Percentiles rank a stretch among this genome's conserved stretches.
These are phyloP conservation scores for Phoronis australis DNA, from an alignment of 2,888 invertebrate species.

Conservation along the genomic window DNA sequence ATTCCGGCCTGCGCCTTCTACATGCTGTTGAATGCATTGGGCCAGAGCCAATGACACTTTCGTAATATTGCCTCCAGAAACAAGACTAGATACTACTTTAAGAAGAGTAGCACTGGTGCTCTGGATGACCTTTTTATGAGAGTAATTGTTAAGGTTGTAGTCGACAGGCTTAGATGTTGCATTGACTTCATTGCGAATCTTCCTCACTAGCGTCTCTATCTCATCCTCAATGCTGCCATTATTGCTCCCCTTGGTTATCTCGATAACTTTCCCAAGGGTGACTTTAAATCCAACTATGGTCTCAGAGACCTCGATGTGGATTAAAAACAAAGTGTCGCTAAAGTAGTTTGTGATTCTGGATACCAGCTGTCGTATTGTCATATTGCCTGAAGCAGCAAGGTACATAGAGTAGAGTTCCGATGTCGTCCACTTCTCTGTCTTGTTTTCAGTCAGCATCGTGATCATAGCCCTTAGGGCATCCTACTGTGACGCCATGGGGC, in stretches of 20 bases:
- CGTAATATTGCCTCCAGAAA: not conserved
- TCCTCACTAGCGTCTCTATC: conserved; percentile 1
- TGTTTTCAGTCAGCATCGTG: not conserved
- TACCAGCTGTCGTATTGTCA: not conserved
- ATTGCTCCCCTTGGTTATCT: not conserved
- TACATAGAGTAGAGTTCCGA: not conserved
- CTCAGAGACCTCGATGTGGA: not conserved
- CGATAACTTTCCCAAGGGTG: not conserved
- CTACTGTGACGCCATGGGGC: not conserved
- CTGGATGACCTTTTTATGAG: not conserved
- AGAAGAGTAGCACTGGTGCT: conserved; percentile 1
- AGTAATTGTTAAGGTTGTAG: not conserved
- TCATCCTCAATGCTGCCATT: not conserved
- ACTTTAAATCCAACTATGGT: not conserved
- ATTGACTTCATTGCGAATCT: not conserved
- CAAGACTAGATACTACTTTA: not conserved
- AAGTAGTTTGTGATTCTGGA: not conserved
- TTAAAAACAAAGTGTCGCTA: not conserved
- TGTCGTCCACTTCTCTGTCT: not conserved
- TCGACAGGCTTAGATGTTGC: not conserved
- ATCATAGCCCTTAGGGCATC: not conserved
- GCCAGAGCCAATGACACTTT: not conserved
- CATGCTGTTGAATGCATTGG: not conserved
- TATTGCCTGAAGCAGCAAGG: not conserved
- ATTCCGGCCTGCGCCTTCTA: not conserved